Conservation (phyloP, 2,797 vertebrate genomes). For the Paguma larvata region DNA sequence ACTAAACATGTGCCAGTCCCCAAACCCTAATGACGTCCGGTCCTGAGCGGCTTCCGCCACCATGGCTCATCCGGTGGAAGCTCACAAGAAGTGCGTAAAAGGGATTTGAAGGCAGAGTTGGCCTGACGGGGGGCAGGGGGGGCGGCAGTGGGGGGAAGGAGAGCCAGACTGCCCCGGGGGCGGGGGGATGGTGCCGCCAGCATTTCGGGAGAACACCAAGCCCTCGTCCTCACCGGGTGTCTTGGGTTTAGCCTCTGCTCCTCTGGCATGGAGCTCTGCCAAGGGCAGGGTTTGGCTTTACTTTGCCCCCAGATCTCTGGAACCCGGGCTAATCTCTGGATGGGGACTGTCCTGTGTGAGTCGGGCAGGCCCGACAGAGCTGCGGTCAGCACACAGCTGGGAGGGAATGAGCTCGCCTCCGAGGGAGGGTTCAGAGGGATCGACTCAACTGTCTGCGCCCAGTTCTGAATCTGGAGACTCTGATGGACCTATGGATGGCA, state of each 20-base stretch:
- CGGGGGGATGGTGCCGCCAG: rapidly evolving
- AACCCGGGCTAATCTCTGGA: not conserved
- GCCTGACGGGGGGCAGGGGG: too few relatives aligned
- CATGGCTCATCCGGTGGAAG: not conserved
- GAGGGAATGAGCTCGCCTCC: not conserved
- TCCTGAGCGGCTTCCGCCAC: not conserved
- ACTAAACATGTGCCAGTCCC: slow-evolving; percentile 61
- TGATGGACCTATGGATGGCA: not conserved
- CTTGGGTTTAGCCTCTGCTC: not conserved
- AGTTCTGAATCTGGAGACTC: not conserved
- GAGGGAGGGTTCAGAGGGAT: not conserved
- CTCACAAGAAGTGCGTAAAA: not conserved
- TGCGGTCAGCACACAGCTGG: too few relatives aligned
- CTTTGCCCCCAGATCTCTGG: not conserved
- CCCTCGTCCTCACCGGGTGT: not conserved
- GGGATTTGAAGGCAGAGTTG: not conserved
- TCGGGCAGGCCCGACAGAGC: not conserved
- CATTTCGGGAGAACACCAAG: not conserved
- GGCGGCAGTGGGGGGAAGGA: too few relatives aligned
- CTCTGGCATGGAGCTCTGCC: rapidly evolving
- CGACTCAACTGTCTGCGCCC: not conserved
- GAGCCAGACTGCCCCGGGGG: too few relatives aligned
- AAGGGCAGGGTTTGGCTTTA: not conserved
- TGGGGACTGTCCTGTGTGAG: not conserved
- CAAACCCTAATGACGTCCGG: slow-evolving; percentile 53